Evolutionary conservation across 2,888 invertebrate genomes (phyloP), one percentile per base, ranked within the genome.

Genomic region (Xestobium rufovillosum): DNA sequence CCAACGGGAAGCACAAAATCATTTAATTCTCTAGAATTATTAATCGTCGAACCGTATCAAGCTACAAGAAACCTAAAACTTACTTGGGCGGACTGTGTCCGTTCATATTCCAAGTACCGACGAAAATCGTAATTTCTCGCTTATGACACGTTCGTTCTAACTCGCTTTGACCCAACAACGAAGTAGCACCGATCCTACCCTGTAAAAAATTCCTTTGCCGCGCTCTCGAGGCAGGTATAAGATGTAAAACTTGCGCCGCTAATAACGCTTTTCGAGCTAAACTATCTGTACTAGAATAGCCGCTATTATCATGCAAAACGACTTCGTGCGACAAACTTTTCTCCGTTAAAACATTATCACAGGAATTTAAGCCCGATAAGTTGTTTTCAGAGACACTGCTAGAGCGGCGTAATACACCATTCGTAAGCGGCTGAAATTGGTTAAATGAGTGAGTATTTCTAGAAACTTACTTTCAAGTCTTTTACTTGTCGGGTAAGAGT

Each of bases 31-130:
- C 85, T 86, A 61, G 38, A 64, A 64, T 48, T 49, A 43, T 15
- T 15, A 13, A 26, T 10, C 6, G 14, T n/a, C 26, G 10, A n/a
- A 17, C 10, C 11, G 4, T n/a, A 11, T 12, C 13, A n/a, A 4
- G 14, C 14, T 31, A 10, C 12, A n/a, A n/a, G n/a, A n/a, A n/a
- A n/a, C n/a, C n/a, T n/a, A n/a, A n/a, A 28, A 49, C 53, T 69
- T 70, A 89, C 88, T 80, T 80, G 29, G 85, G 85, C 28, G 85
- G 83, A 48, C 74, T 72, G 57, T 92, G 87, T 17, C 91, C 92
- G 65, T 91, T 92, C 91, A 95, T 94, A 61, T 96, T 96, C 94
- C 95, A 96, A 14, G 91, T 88, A 3, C 89, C 92, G 37, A 92
- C 81, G 71, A 90, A 92, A 52, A 95, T 78, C 46, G 79, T 83